Conservation (phyloP, 37 sponge, comb jelly and placozoan species). For the Beroe forskalii region DNA sequence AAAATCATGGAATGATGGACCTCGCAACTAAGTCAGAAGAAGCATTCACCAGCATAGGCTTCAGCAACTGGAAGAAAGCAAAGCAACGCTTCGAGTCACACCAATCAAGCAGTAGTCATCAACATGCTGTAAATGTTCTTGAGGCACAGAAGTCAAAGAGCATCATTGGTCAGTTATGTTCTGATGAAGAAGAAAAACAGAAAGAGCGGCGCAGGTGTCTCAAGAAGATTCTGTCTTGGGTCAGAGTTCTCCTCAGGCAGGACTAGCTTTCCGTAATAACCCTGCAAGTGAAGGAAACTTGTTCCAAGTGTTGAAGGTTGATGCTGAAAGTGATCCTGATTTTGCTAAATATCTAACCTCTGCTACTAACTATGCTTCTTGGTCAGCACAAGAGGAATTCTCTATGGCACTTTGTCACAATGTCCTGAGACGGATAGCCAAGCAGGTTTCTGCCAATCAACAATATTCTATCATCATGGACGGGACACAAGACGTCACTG, state of each 20-base stretch:
- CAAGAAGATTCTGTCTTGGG: neutral
- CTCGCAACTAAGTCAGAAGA: neutral
- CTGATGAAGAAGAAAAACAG: neutral
- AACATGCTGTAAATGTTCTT: neutral
- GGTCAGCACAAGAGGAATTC: conserved; percentile 29
- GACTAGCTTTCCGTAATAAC: neutral
- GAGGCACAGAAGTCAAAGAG: neutral
- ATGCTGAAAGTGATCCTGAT: neutral
- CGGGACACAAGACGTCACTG: conserved; percentile 14
- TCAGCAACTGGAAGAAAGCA: conserved; percentile 65
- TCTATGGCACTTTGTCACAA: neutral
- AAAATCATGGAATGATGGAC: conserved; percentile 31
- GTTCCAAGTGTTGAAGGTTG: neutral
- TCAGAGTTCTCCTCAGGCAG: neutral
- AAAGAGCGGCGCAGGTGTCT: neutral
- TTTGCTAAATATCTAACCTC: neutral
- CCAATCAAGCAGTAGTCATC: neutral
- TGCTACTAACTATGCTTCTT: conserved; percentile 1
- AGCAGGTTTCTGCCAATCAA: neutral
- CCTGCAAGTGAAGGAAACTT: neutral
- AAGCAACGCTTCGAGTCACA: conserved; percentile 66
- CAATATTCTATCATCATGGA: conserved; percentile 18
- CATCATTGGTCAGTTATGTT: neutral
- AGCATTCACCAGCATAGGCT: conserved; percentile 55
- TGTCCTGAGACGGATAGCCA: neutral